Evolutionary conservation across 2,113 vertebrate genomes (phyloP), one percentile per base, ranked within the genome.

Genomic region (Beaufortia kweichowensis): DNA sequence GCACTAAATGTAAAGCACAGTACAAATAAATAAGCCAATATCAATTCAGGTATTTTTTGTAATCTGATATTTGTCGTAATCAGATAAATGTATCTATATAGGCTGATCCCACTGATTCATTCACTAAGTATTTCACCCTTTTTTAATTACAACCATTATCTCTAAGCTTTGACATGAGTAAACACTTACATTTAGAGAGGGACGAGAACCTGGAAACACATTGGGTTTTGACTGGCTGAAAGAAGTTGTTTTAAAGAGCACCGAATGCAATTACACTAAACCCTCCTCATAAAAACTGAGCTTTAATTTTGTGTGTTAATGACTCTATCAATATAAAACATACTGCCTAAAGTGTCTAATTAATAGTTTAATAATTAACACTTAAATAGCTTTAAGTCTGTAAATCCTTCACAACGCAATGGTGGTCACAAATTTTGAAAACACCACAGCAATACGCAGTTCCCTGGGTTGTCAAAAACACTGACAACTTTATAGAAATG

Each of bases 401-500:
- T 76, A 21, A 50, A 64, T 65, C 48, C 48, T 48, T 50, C 28
- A 48, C 2, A 10, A 29, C 64, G 48, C 24, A n/a, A n/a, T 68
- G 46, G 53, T 11, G 19, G 46, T 11, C 65, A 6, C 11, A 6
- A 9, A 33, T 19, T 53, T 53, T 31, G 43, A n/a, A 50, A 50
- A 48, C 29, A 48, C n/a, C 65, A 50, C 65, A 64, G 33, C n/a
- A 21, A 11, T 35, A 68, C n/a, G 21, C 46, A 21, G 66, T 21
- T 33, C 26, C 14, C 46, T 1, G 26, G 46, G 61, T 23, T 50
- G 8, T 72, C 61, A 81, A 66, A 81, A 23, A 66, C 26, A 53
- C 67, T 77, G 79, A 72, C 66, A 35, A n/a, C 39, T 70, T 75
- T 60, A 59, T 67, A 46, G 57, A 70, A 70, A 64, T 10, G 24